phyloP scores from a whole-genome alignment of 2,888 invertebrate genomes.

The Kuschelorhynchus macadamiae region DNA sequence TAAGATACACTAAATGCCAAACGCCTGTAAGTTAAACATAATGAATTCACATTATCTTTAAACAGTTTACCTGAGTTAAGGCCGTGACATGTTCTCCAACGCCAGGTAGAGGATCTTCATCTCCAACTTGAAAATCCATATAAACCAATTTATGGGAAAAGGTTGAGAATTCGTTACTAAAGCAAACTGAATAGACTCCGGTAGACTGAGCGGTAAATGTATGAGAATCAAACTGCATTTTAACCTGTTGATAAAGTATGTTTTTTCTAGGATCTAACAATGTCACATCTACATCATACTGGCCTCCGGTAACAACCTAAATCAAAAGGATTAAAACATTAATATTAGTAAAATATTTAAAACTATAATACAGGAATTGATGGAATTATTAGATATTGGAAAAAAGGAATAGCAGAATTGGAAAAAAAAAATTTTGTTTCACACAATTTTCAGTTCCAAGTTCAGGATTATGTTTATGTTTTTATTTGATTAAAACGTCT shows the following conservation, averaged over 20 bases:
- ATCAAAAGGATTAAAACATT: constrained; percentile 52
- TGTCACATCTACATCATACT: constrained; percentile 97
- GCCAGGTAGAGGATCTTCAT: constrained; percentile 88
- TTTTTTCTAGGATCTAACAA: constrained; percentile 90
- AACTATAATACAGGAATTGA: too few relatives aligned
- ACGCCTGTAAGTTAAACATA: too few relatives aligned
- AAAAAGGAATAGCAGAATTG: too few relatives aligned
- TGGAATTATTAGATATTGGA: too few relatives aligned
- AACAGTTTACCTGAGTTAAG: constrained; percentile 83
- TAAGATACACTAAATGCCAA: too few relatives aligned
- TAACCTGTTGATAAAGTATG: constrained; percentile 91
- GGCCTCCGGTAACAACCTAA: constrained; percentile 98
- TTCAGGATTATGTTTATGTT: too few relatives aligned
- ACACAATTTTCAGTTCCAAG: too few relatives aligned
- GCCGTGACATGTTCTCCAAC: constrained; percentile 88
- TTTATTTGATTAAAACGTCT: too few relatives aligned
- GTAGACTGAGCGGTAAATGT: constrained; percentile 81
- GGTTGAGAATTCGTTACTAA: constrained; percentile 99
- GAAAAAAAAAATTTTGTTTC: too few relatives aligned
- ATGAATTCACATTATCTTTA: too few relatives aligned
- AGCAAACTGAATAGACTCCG: constrained; percentile 91
- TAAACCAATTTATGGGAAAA: constrained; percentile 99
- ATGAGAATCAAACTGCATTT: constrained; percentile 96
- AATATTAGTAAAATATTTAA: neutral
- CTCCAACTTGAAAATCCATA: constrained; percentile 97